Evolutionary conservation across 2,888 invertebrate genomes (phyloP), one percentile per base, ranked within the genome.

Genomic region (Drosophila fungiperda): DNA sequence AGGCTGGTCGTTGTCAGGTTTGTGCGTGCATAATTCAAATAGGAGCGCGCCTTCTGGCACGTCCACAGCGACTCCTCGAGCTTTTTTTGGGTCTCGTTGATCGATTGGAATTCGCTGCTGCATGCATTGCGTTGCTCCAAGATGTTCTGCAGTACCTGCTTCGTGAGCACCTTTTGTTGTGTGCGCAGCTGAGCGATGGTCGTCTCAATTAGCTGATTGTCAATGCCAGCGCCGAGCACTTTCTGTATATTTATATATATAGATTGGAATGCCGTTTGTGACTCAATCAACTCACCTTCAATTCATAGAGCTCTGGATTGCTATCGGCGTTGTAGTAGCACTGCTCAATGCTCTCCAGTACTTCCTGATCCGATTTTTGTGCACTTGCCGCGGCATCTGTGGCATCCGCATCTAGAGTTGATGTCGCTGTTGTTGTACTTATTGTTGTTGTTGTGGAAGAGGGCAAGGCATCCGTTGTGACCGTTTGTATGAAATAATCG

Each of bases 141-240:
- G 86, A 99, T 99, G 40, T 99, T 94, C 83, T 98, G 97, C 0
- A 99, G 95, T 0, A 99, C 98, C 93, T 98, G 97, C 83, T 98
- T 98, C 0, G 99, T 98, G 6, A 98, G 97, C 17, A 98, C 98
- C 76, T 92, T 93, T 55, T 93, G 93, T 71, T 93, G 93, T 48
- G 90, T 89, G 33, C 92, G 92, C 57, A 93, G 74, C 52, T 91
- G 89, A 54, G 80, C 76, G 76, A 93, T 93, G 8, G 89, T 91
- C 32, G 86, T 80, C 78, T 93, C 90, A 66, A 93, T 92, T 35
- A 90, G 81, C 48, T 92, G 90, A 69, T 87, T 91, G 54, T 92
- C 87, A 32, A 93, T 87, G 48, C 92, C 91, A 66, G 87, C 80
- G 60, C 81, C 82, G 20, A 92, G 90, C 54, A 93, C 91, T 91